These are phyloP conservation scores for Ursus arctos DNA, from an alignment of 2,113 vertebrate species.

Conservation along the genomic window DNA sequence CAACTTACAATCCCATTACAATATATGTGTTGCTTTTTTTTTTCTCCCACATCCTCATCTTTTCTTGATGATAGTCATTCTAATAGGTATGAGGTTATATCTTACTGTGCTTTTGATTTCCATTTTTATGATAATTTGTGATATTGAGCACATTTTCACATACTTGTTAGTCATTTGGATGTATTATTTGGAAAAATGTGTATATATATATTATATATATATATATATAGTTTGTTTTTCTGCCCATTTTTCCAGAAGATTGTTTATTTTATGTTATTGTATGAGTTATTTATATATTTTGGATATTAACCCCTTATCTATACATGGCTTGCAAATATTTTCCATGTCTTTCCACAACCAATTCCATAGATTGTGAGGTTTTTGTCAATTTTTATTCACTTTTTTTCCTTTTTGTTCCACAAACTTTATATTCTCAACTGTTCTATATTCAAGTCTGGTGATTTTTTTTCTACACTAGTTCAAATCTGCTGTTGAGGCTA, in stretches of 20 bases:
- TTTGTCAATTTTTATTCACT: neutral
- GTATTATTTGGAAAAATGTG: neutral
- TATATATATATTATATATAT: neutral
- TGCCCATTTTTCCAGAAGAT: neutral
- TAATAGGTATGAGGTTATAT: neutral
- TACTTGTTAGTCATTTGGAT: neutral
- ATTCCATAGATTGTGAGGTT: neutral
- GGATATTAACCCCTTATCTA: neutral
- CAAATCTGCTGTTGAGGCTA: neutral
- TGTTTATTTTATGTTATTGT: neutral
- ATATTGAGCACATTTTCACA: neutral
- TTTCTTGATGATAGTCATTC: neutral
- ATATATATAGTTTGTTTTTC: neutral
- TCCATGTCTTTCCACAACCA: neutral
- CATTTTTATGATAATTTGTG: neutral
- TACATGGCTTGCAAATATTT: neutral
- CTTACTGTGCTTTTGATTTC: neutral
- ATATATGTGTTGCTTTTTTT: neutral
- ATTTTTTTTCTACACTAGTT: neutral
- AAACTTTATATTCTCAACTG: neutral
- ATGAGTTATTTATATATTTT: neutral
- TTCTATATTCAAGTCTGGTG: neutral
- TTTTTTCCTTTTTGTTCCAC: neutral
- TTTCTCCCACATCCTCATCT: neutral
- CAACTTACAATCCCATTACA: neutral